Percentiles rank a stretch among this genome's conserved stretches.
Conservation (phyloP, 37 sponge, comb jelly and placozoan species). For the Mnemiopsis leidyi region DNA sequence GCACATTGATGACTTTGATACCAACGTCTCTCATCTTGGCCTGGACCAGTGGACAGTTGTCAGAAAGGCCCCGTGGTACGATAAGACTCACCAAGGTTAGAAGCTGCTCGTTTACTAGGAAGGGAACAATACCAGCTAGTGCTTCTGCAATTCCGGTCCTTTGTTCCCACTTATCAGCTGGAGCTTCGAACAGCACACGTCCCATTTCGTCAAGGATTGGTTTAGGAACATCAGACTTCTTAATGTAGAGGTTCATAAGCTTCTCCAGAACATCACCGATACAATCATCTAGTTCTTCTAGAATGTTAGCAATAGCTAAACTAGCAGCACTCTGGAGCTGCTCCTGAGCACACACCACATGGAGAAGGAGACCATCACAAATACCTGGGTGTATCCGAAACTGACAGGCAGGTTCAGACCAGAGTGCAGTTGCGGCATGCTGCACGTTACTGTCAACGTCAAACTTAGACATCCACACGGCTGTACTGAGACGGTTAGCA, state of each 20-base stretch:
- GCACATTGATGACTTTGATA: constrained; percentile 71
- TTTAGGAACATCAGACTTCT: background rate
- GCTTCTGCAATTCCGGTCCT: constrained; percentile 84
- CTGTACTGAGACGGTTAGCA: background rate
- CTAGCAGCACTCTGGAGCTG: constrained; percentile 45
- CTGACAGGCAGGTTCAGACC: background rate
- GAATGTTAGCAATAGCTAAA: background rate
- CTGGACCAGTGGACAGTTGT: constrained; percentile 71
- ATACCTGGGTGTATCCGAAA: background rate
- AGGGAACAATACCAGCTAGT: constrained; percentile 69
- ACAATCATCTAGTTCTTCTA: constrained; percentile 18
- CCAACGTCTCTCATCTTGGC: constrained; percentile 75
- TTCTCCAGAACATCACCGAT: constrained; percentile 2
- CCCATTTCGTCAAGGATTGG: constrained; percentile 58
- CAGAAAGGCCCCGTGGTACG: constrained; percentile 75
- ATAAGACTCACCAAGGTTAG: constrained; percentile 73
- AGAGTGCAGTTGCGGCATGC: background rate
- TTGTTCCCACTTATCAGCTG: constrained; percentile 79
- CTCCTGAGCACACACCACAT: constrained; percentile 14
- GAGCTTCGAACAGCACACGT: background rate
- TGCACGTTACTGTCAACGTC: background rate
- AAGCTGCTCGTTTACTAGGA: constrained; percentile 57
- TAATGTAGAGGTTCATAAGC: background rate
- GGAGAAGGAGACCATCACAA: constrained; percentile 14
- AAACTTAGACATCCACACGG: constrained; percentile 65